Conservation (phyloP, 1,140 invertebrate genomes). For the Asbolus verrucosus region DNA sequence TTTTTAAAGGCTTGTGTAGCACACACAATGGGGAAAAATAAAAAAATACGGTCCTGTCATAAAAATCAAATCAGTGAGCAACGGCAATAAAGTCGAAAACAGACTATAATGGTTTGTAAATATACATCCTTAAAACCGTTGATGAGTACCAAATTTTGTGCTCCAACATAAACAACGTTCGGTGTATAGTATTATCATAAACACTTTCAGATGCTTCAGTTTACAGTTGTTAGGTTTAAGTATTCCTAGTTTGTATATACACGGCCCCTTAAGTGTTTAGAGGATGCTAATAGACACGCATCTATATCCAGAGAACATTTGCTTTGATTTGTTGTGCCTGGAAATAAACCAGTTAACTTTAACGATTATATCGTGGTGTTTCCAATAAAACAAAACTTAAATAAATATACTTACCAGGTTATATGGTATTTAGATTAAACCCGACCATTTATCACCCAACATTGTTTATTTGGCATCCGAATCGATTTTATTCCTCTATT, state of each 20-base stretch:
- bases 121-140: slow-evolving; percentile 60
- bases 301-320: slow-evolving; percentile 53
- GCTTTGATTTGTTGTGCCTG: slow-evolving; percentile 48
- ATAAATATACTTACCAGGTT: slow-evolving; percentile 45
- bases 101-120: slow-evolving; percentile 60
- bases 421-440: slow-evolving; percentile 42
- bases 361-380: slow-evolving; percentile 43
- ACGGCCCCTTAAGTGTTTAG: slow-evolving; percentile 59
- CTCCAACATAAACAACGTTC: slow-evolving; percentile 59
- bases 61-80: slow-evolving; percentile 39
- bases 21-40: slow-evolving; percentile 10
- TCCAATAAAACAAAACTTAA: slow-evolving; percentile 46
- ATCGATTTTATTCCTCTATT: slow-evolving; percentile 41
- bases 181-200: slow-evolving; percentile 58
- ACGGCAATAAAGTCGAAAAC: slow-evolving; percentile 56
- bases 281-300: slow-evolving; percentile 54
- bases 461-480: slow-evolving; percentile 39
- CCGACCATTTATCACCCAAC: slow-evolving; percentile 42
- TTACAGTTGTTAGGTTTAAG: slow-evolving; percentile 61
- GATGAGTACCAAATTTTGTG: slow-evolving; percentile 63
- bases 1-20: neutral
- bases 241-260: slow-evolving; percentile 61
- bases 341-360: slow-evolving; percentile 43
- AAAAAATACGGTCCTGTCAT: slow-evolving; percentile 32
- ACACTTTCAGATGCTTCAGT: slow-evolving; percentile 60